These are phyloP conservation scores for Drosophila truncata DNA, from an alignment of 1,140 invertebrate species.

Conservation along the genomic window DNA sequence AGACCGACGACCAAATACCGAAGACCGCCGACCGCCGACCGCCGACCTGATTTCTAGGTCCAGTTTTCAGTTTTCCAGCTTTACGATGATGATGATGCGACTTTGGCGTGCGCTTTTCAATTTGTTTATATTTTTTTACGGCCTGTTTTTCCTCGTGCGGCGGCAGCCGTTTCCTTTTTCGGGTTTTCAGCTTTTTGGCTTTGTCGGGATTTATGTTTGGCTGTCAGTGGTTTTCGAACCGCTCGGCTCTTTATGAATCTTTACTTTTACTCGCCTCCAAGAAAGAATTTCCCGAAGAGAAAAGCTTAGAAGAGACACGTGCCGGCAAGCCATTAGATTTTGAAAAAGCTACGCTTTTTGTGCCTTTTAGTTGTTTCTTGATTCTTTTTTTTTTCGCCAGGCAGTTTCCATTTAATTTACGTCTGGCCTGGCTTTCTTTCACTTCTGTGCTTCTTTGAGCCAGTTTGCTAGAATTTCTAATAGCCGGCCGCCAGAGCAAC, in stretches of 20 bases:
- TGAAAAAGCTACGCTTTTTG: slow-evolving; percentile 40
- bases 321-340: slow-evolving; percentile 57
- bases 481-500: slow-evolving; percentile 37
- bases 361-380: slow-evolving; percentile 14
- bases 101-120: slow-evolving; percentile 82
- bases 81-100: slow-evolving; percentile 75
- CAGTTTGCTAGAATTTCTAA: slow-evolving; percentile 78
- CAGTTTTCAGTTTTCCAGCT: slow-evolving; percentile 76
- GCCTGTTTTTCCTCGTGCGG: slow-evolving; percentile 29
- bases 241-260: slow-evolving; percentile 64
- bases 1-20: slow-evolving; percentile 31
- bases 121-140: slow-evolving; percentile 66
- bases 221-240: slow-evolving; percentile 71
- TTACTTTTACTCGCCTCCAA: slow-evolving; percentile 57
- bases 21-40: slow-evolving; percentile 23
- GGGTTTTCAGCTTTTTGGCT: slow-evolving; percentile 26
- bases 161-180: slow-evolving; percentile 40
- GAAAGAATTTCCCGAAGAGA: slow-evolving; percentile 63
- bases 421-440: slow-evolving; percentile 66
- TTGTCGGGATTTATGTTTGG: slow-evolving; percentile 69
- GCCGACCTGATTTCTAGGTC: slow-evolving; percentile 70
- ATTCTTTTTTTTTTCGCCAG: slow-evolving; percentile 24
- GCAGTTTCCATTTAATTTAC: slow-evolving; percentile 74
- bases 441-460: slow-evolving; percentile 52
- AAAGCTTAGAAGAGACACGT: slow-evolving; percentile 59